Evolutionary conservation across 2,888 invertebrate genomes (phyloP).

Genomic region (Lutraria lutraria): DNA sequence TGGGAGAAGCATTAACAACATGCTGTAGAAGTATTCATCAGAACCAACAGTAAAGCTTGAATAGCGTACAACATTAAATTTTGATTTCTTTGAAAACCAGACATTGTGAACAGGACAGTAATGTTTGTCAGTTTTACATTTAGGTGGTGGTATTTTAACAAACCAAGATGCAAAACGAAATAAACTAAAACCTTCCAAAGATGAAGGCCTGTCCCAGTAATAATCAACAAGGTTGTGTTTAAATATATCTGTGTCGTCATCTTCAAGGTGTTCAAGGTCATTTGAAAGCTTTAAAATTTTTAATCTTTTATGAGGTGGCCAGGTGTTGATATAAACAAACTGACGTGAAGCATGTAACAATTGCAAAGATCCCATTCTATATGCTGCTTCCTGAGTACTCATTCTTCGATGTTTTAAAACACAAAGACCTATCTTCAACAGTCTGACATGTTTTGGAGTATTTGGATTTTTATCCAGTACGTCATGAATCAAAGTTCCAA

Average conservation of each 20-base stretch:
- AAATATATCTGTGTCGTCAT: slow-evolving; percentile 49
- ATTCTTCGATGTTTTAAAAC: slow-evolving; percentile 53
- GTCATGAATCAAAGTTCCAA: slow-evolving; percentile 31
- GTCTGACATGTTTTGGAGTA: slow-evolving; percentile 18
- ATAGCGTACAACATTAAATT: too few species aligned
- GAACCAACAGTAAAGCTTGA: too few species aligned
- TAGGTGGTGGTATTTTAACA: too few species aligned
- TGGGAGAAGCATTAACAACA: too few species aligned
- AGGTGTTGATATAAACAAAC: slow-evolving; percentile 48
- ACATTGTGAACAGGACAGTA: too few species aligned
- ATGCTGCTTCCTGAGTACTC: slow-evolving; percentile 62
- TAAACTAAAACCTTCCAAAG: too few species aligned
- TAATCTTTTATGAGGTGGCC: slow-evolving; percentile 30
- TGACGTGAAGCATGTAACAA: slow-evolving; percentile 35
- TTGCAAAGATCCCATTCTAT: slow-evolving; percentile 44
- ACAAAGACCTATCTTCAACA: slow-evolving; percentile 55
- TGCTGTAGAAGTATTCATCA: too few species aligned
- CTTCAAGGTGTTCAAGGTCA: slow-evolving; percentile 18
- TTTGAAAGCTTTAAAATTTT: slow-evolving; percentile 34
- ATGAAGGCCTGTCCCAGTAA: slow-evolving; percentile 51
- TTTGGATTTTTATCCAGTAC: slow-evolving; percentile 27
- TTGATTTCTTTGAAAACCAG: too few species aligned
- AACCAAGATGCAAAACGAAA: too few species aligned
- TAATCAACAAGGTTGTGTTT: slow-evolving; percentile 47
- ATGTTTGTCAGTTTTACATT: too few species aligned